These are phyloP conservation scores for Paradoxurus hermaphroditus DNA, from an alignment of 2,113 vertebrate species.

Conservation along the genomic window DNA sequence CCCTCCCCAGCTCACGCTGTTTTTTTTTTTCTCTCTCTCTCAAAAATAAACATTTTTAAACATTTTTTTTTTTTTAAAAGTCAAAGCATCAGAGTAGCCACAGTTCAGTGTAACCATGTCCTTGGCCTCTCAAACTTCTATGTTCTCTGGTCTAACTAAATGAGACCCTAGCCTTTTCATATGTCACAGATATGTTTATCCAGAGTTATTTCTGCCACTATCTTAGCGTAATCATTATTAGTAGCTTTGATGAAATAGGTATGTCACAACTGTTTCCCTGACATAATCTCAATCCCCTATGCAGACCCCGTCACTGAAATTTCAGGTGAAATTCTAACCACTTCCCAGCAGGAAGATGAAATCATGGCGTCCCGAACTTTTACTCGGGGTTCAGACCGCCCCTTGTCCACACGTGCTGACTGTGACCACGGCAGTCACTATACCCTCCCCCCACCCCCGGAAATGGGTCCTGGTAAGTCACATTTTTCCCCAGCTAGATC, in stretches of 20 bases:
- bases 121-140: background rate
- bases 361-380: background rate
- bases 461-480: background rate
- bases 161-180: background rate
- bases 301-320: background rate
- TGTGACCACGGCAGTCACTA: background rate
- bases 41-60: background rate
- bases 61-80: too few relatives aligned
- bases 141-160: background rate
- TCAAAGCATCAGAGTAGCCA: background rate
- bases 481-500: background rate
- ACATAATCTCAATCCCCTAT: background rate
- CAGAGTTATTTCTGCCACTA: background rate
- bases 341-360: background rate
- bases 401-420: background rate
- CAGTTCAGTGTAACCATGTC: background rate
- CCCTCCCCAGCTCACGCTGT: background rate
- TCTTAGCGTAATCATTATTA: background rate
- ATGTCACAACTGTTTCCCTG: background rate
- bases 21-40: background rate
- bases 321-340: background rate
- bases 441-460: too few relatives aligned
- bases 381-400: background rate
- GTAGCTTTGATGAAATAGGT: background rate
- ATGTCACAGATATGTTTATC: background rate